A percentile compares a stretch with the other conserved stretches of the same genome.
Evolutionary conservation across 2,888 invertebrate genomes (phyloP).

Genomic region (Meta bourneti): DNA sequence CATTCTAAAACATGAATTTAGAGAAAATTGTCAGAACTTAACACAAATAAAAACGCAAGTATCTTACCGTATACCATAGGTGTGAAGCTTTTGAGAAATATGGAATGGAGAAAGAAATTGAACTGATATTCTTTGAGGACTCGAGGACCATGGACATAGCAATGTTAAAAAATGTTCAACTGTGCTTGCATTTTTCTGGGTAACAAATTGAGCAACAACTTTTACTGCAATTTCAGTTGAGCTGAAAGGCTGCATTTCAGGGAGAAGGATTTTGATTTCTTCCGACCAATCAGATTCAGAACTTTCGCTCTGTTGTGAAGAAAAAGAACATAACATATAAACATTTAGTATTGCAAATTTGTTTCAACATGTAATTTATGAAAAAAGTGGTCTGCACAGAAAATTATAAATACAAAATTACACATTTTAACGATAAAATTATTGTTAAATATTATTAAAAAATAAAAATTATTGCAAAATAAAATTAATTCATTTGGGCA

Average conservation of each 20-base stretch:
- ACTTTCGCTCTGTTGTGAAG: neutral
- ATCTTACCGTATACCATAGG: conserved; percentile 80
- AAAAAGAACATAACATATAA: neutral
- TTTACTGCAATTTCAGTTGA: conserved; percentile 85
- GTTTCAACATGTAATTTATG: no score
- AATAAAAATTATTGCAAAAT: no score
- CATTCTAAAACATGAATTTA: no score
- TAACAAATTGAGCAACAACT: conserved; percentile 88
- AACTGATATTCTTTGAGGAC: conserved; percentile 86
- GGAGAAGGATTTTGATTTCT: conserved; percentile 80
- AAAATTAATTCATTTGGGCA: neutral
- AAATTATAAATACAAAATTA: neutral
- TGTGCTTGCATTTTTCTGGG: conserved; percentile 86
- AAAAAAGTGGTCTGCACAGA: no score
- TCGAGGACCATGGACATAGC: conserved; percentile 89
- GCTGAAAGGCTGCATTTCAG: conserved; percentile 86
- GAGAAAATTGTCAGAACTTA: no score
- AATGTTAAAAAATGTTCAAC: conserved; percentile 89
- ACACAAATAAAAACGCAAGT: no score
- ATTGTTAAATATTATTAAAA: no score
- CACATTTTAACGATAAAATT: neutral
- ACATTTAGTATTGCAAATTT: no score
- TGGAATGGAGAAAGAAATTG: conserved; percentile 92
- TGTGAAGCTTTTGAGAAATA: conserved; percentile 90
- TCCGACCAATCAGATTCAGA: conserved; percentile 45